Percentiles rank a stretch among this genome's conserved stretches.
Evolutionary conservation across 2,113 vertebrate genomes (phyloP).

Genomic region (Oryzias celebensis): DNA sequence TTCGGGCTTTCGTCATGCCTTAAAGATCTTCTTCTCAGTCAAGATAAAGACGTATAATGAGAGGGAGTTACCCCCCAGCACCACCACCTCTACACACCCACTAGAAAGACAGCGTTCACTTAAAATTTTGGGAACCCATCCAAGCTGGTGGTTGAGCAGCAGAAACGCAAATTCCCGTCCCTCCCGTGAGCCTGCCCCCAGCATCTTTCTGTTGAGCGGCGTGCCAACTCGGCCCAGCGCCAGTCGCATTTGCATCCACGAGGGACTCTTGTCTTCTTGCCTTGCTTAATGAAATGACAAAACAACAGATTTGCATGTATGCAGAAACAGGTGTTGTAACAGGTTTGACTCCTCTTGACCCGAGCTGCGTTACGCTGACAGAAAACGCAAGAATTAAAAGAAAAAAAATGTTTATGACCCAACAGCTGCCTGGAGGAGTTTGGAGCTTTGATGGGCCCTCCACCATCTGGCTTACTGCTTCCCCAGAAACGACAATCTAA

Average conservation of each 20-base stretch:
- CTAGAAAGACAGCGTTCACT: constrained; percentile 21
- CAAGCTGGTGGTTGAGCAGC: constrained; percentile 66
- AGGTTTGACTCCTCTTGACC: constrained; percentile 93
- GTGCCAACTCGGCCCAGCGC: constrained; percentile 78
- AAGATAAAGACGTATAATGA: constrained; percentile 36
- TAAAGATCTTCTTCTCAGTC: constrained; percentile 71
- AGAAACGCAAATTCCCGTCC: constrained; percentile 72
- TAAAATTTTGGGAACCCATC: constrained; percentile 60
- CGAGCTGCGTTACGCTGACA: constrained; percentile 70
- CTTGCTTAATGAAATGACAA: constrained; percentile 92
- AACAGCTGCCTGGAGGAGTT: constrained; percentile 88
- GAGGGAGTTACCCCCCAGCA: not conserved
- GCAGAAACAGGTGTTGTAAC: constrained; percentile 93
- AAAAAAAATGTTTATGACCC: constrained; percentile 81
- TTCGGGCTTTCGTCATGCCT: constrained; percentile 80
- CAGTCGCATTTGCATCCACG: constrained; percentile 82
- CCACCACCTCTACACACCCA: too few relatives aligned
- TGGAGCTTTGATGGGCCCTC: constrained; percentile 82
- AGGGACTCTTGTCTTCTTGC: constrained; percentile 78
- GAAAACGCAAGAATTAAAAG: constrained; percentile 11
- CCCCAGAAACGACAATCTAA: constrained; percentile 87
- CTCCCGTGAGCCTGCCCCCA: constrained; percentile 42
- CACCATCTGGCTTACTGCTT: constrained; percentile 87
- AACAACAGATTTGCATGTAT: constrained; percentile 92
- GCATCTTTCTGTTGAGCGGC: constrained; percentile 54